Evolutionary conservation across 1,140 invertebrate species (phyloP).

Genomic region (Chlorops oryzae): DNA sequence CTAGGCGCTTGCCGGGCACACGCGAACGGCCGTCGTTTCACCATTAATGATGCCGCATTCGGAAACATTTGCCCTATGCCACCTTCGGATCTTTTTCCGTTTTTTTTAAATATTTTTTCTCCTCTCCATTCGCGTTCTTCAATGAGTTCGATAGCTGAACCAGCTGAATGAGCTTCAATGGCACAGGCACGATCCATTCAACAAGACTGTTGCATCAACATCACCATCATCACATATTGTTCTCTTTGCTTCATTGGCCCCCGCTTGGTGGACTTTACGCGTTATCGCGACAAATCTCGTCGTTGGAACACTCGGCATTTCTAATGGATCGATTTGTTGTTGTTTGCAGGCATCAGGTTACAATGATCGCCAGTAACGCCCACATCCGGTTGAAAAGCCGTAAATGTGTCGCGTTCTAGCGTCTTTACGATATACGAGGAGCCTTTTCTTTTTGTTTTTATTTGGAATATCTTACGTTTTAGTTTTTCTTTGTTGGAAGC

Average conservation of each 20-base stretch:
- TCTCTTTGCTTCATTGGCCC: too few relatives aligned
- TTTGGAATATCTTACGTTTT: too few relatives aligned
- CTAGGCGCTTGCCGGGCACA: conserved; percentile 42
- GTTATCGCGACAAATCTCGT: conserved; percentile 47
- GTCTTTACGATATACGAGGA: too few relatives aligned
- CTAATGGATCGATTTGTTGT: conserved; percentile 48
- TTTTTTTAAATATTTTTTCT: background rate
- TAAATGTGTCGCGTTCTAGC: too few relatives aligned
- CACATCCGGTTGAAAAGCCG: conserved; percentile 45
- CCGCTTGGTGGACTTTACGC: too few relatives aligned
- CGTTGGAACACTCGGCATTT: conserved; percentile 40
- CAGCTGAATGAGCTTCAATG: background rate
- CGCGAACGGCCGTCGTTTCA: conserved; percentile 7
- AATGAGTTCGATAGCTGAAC: background rate
- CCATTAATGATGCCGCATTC: conserved; percentile 4
- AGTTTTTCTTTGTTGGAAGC: too few relatives aligned
- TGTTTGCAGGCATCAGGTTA: conserved; percentile 48
- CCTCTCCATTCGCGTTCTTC: background rate
- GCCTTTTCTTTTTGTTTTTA: too few relatives aligned
- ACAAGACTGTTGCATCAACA: too few relatives aligned
- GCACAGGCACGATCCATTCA: background rate
- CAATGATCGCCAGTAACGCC: conserved; percentile 40
- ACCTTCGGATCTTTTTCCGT: conserved; percentile 31
- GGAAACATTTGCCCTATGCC: conserved; percentile 36
- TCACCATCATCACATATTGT: too few relatives aligned